Evolutionary conservation across 2,113 vertebrate genomes (phyloP).

Genomic region (Pelecanus crispus): DNA sequence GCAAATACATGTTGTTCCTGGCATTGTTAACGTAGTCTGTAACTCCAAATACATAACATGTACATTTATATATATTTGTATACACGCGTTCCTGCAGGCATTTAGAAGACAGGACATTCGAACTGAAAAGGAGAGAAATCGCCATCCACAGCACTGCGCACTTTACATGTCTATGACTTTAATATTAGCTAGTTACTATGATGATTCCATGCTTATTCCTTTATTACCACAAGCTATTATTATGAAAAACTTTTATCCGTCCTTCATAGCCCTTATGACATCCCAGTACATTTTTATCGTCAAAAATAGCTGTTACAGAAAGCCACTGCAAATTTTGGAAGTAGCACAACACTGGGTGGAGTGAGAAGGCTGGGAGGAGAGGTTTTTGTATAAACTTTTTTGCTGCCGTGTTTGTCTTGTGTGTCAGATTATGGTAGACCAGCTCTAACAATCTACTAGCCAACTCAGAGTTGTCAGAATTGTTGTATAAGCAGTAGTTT

Average conservation of each 20-base stretch:
- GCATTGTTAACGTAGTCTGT: fast-evolving
- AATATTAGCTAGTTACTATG: background rate
- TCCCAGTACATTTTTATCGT: background rate
- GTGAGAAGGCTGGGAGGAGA: background rate
- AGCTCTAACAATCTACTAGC: background rate
- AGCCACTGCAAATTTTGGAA: background rate
- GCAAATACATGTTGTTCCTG: background rate
- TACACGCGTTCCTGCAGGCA: background rate
- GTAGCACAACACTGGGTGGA: background rate
- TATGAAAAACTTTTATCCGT: background rate
- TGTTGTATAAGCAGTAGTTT: background rate
- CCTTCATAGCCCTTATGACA: background rate
- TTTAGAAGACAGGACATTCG: background rate
- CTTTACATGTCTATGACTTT: background rate
- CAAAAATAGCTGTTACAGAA: background rate
- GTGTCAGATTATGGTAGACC: background rate
- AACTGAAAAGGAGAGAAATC: background rate
- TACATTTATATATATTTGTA: background rate
- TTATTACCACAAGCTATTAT: background rate
- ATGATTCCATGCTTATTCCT: background rate
- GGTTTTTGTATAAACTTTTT: background rate
- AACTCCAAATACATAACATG: background rate
- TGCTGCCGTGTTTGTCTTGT: background rate
- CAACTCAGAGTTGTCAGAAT: background rate
- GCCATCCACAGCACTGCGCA: background rate